Base-by-base conservation (phyloP, 2,888 invertebrate species). In the Clitarchus hookeri region DNA sequence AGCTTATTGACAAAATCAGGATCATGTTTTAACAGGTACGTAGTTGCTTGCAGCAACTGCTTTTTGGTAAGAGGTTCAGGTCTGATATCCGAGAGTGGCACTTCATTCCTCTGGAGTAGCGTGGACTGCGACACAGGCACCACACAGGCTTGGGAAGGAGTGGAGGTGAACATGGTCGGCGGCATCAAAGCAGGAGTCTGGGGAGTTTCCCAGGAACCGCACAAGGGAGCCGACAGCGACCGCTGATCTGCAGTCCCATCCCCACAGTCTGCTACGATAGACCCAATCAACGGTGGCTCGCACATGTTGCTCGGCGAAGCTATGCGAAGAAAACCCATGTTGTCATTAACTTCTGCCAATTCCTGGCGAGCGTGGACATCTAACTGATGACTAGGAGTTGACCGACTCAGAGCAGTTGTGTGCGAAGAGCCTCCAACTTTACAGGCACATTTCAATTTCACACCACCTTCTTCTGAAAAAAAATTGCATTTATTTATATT, bases 1-100 rank as follows among this genome's bases (percentile, higher is more conserved):
- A 98, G 93, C 91, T 96, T 97, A 90, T 95, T 95, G 65, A 97
- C 95, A 92, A 98, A 98, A 89, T 96, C 96, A 54, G 96, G 94
- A 91, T 98, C 98, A 91, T 96, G 96, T 92, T 96, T 96, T 87
- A 98, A 93, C 87, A 98, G 93, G 92, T 97, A 96, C 89, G 96
- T 95, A 90, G 98, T 95, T 48, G 98, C 97, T 92, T 98, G 97
- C 65, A 97, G 94, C 87, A 98, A 93, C 91, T 98, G 98, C 90
- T 96, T 96, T 91, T 95, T 95, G 83, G 97, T 98, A 85, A 98
- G 93, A 25, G 97, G 96, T 91, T 97, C 96, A 0, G 95, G 93
- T 80, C 85, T 85, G 44, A 88, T 84, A 36, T 82, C 82, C 54
- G 86, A 23, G 78, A 54, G 84, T 9, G 19, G 65, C 84, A 78